Conservation (phyloP, 1,140 invertebrate species). For the Matsumurasca onukii region DNA sequence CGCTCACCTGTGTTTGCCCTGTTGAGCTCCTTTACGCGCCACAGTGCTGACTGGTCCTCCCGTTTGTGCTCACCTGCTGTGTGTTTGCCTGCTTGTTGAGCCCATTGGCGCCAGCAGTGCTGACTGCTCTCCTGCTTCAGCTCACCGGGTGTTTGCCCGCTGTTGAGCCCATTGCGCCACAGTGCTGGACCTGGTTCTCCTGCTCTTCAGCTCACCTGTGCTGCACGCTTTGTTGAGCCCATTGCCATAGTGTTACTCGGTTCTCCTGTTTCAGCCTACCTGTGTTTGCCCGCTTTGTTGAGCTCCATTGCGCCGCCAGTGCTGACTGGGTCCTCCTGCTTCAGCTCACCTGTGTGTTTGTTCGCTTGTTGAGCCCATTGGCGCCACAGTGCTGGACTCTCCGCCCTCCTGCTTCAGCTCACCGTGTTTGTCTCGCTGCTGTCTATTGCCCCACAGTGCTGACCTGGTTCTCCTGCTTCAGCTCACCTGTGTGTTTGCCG, state of each 20-base stretch:
- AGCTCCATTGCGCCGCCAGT: conserved; percentile 70
- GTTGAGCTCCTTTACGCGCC: conserved; percentile 65
- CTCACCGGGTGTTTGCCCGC: conserved; percentile 78
- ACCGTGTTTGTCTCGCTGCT: no score
- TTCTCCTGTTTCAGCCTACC: conserved; percentile 54
- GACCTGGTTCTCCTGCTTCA: no score
- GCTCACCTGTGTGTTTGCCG: conserved; percentile 70
- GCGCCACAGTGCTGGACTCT: conserved; percentile 60
- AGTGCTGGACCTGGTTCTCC: conserved; percentile 54
- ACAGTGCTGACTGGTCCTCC: conserved; percentile 59
- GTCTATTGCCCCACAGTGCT: no score
- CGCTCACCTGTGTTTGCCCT: conserved; percentile 74
- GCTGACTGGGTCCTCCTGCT: conserved; percentile 51
- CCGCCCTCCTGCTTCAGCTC: no score
- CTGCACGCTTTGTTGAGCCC: conserved; percentile 72
- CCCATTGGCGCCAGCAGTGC: conserved; percentile 68
- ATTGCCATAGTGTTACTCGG: conserved; percentile 61
- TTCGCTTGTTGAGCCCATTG: conserved; percentile 69
- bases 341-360: conserved; percentile 75
- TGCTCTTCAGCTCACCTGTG: conserved; percentile 59
- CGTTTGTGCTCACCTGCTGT: conserved; percentile 60
- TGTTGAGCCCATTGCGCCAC: conserved; percentile 68
- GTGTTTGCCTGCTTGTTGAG: conserved; percentile 68
- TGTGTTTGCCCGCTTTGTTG: conserved; percentile 71
- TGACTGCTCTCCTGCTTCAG: no score